phyloP scores from a whole-genome alignment of 2,797 vertebrate species.

The Cyclura pinguis region DNA sequence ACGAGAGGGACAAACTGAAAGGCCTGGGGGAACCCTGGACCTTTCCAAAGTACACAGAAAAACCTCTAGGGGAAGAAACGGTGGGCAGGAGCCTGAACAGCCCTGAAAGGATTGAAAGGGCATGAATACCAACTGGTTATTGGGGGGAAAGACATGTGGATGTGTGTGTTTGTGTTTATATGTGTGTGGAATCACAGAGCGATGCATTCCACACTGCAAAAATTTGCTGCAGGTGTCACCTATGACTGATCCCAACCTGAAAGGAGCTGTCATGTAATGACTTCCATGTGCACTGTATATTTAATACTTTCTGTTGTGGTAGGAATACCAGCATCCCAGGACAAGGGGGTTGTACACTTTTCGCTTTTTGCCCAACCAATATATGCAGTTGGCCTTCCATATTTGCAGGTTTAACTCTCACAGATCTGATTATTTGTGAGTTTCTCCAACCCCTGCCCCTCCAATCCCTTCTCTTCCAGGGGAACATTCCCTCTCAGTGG shows the following conservation, averaged over 20 bases:
- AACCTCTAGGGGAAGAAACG: not conserved
- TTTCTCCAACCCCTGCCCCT: too few relatives aligned
- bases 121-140: not conserved
- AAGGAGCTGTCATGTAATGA: not conserved
- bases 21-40: not conserved
- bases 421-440: too few relatives aligned
- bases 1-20: not conserved
- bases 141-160: not conserved
- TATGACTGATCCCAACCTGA: not conserved
- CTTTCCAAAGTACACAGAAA: not conserved
- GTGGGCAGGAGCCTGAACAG: not conserved
- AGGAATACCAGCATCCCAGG: too few relatives aligned
- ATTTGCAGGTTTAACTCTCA: too few relatives aligned
- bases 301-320: not conserved
- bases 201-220: not conserved
- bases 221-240: not conserved
- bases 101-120: not conserved
- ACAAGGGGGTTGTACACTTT: not conserved
- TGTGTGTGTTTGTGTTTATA: too few relatives aligned
- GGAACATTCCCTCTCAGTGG: too few relatives aligned
- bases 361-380: not conserved
- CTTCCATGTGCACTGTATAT: not conserved
- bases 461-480: too few relatives aligned
- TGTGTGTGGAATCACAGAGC: not conserved
- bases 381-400: not conserved